Conservation (phyloP, 2,888 invertebrate genomes). For the Drosophila sordidapex region DNA sequence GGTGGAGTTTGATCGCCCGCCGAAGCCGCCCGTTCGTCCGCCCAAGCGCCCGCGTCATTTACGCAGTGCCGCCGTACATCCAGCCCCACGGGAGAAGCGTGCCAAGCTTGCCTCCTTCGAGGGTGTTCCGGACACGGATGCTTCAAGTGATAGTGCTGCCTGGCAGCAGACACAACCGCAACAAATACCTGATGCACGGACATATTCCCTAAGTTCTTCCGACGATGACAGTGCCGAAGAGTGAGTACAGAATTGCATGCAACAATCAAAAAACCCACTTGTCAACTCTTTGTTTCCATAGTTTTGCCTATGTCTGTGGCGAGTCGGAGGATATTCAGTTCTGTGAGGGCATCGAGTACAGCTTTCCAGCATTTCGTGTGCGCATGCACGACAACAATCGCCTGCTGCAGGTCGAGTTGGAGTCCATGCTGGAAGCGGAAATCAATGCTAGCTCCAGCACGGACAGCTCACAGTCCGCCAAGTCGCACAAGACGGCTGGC, state of each 20-base stretch:
- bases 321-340: conserved; percentile 76
- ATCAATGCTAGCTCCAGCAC: conserved; percentile 7
- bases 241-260: conserved; percentile 25
- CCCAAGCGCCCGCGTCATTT: conserved; percentile 83
- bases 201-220: conserved; percentile 32
- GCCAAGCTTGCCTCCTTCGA: conserved; percentile 68
- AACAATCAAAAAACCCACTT: neutral
- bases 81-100: conserved; percentile 82
- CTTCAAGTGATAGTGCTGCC: conserved; percentile 23
- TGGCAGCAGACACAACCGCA: conserved; percentile 43
- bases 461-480: neutral
- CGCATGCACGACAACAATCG: conserved; percentile 81
- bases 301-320: conserved; percentile 78
- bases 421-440: conserved; percentile 61
- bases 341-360: conserved; percentile 83
- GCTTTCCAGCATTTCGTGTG: conserved; percentile 83
- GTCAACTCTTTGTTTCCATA: conserved; percentile 17
- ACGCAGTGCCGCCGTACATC: conserved; percentile 74
- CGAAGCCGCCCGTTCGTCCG: conserved; percentile 83
- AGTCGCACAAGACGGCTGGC: conserved; percentile 35
- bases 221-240: conserved; percentile 61
- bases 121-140: conserved; percentile 33
- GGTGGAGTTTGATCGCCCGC: conserved; percentile 83
- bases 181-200: conserved; percentile 20
- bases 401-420: conserved; percentile 69